A percentile compares a stretch with the other conserved stretches of the same genome.
Conservation (phyloP, 2,888 invertebrate species). For the Hetaerina titia region DNA sequence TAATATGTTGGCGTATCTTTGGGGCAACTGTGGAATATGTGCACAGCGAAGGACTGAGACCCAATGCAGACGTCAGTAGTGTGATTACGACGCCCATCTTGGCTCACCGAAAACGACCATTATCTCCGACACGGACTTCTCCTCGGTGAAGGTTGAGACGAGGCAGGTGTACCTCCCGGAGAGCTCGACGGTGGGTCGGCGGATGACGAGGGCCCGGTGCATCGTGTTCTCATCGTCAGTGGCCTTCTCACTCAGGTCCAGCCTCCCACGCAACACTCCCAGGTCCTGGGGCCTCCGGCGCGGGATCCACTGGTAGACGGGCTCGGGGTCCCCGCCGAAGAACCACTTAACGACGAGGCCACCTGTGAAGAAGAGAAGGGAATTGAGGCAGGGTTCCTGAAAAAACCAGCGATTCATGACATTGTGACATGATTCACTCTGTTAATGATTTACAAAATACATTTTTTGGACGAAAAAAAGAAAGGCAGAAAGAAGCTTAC, state of each 20-base stretch:
- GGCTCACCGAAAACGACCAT: constrained; percentile 85
- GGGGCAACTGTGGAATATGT: too few species aligned
- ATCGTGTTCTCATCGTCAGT: constrained; percentile 84
- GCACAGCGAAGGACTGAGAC: too few species aligned
- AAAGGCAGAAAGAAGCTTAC: background rate
- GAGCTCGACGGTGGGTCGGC: constrained; percentile 84
- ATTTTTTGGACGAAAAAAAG: background rate
- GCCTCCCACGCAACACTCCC: constrained; percentile 79
- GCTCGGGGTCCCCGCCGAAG: constrained; percentile 82
- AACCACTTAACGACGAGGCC: constrained; percentile 89
- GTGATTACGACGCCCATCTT: background rate
- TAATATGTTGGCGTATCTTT: too few species aligned
- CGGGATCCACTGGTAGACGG: constrained; percentile 90
- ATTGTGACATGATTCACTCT: background rate
- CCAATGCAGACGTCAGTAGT: too few species aligned
- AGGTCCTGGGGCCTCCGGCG: constrained; percentile 84
- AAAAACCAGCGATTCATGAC: too few species aligned
- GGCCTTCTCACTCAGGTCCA: constrained; percentile 83
- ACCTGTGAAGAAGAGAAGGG: constrained; percentile 71
- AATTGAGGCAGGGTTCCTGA: too few species aligned
- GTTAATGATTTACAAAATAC: too few species aligned
- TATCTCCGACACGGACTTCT: constrained; percentile 82
- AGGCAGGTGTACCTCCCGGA: constrained; percentile 87
- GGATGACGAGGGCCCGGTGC: constrained; percentile 85
- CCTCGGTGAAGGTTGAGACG: constrained; percentile 84